Percentiles rank a stretch among this genome's conserved stretches.
phyloP scores from a whole-genome alignment of 2,888 invertebrate genomes.

The Stramonita haemastoma region DNA sequence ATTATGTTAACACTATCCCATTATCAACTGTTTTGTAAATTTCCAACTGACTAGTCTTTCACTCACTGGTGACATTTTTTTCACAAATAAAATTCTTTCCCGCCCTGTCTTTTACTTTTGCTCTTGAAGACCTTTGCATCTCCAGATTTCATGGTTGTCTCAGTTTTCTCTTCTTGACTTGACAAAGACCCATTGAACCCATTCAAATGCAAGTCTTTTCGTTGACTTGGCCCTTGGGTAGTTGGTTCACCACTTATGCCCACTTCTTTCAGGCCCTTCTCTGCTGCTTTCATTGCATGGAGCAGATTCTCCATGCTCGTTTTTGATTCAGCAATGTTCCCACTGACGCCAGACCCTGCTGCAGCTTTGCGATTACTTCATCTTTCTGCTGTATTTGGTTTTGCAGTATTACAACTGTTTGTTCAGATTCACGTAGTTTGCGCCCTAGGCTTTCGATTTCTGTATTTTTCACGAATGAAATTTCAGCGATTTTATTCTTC shows the following conservation, averaged over 20 bases:
- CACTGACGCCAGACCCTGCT: constrained; percentile 46
- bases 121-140: constrained; percentile 31
- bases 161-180: constrained; percentile 18
- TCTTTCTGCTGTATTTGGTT: constrained; percentile 58
- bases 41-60: not conserved
- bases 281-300: constrained; percentile 51
- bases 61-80: not conserved
- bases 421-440: constrained; percentile 55
- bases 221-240: not conserved
- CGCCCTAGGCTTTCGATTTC: constrained; percentile 50
- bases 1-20: no score
- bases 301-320: constrained; percentile 49
- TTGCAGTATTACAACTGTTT: constrained; percentile 56
- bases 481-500: constrained; percentile 47
- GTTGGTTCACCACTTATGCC: constrained; percentile 40
- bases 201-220: not conserved
- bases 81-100: constrained; percentile 53
- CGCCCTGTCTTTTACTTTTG: constrained; percentile 37
- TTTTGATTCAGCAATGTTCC: constrained; percentile 49
- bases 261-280: constrained; percentile 49
- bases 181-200: not conserved
- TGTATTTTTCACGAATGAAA: constrained; percentile 48
- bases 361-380: constrained; percentile 48
- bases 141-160: constrained; percentile 29
- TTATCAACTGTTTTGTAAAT: no score